Evolutionary conservation across 2,797 vertebrate species (phyloP).

Genomic region (Esox masquinongy): DNA sequence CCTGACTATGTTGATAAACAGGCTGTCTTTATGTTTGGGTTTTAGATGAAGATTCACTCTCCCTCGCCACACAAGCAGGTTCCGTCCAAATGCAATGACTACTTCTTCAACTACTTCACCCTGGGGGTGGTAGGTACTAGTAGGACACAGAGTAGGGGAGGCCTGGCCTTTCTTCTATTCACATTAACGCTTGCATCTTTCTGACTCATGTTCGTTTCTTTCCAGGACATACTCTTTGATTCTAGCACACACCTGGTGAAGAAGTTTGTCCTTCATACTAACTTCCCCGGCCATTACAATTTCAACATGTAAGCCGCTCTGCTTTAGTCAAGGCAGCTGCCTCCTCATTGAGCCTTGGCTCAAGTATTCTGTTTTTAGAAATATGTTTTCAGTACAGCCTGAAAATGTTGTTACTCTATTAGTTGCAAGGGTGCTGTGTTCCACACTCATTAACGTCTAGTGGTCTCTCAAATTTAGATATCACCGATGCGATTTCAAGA

Average conservation of each 20-base stretch:
- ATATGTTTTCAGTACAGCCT: not conserved
- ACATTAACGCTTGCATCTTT: not conserved
- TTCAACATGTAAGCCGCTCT: slow-evolving; percentile 90
- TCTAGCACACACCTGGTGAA: slow-evolving; percentile 96
- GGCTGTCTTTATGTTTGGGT: not conserved
- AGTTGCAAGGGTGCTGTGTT: not conserved
- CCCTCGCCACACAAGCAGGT: slow-evolving; percentile 98
- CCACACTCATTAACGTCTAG: not conserved
- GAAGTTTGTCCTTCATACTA: slow-evolving; percentile 98
- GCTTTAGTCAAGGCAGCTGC: not conserved
- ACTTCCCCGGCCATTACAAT: slow-evolving; percentile 99
- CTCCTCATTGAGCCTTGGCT: not conserved
- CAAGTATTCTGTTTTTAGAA: not conserved
- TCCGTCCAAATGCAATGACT: slow-evolving; percentile 99
- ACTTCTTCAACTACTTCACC: slow-evolving; percentile 99
- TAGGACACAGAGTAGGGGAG: not conserved
- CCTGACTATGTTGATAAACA: not conserved
- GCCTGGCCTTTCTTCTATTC: not conserved
- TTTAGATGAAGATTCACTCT: slow-evolving; percentile 99
- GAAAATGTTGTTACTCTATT: not conserved
- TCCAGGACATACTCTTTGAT: slow-evolving; percentile 96
- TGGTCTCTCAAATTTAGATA: slow-evolving; percentile 76
- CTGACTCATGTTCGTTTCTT: slow-evolving; percentile 36
- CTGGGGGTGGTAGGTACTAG: slow-evolving; percentile 91
- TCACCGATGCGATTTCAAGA: slow-evolving; percentile 98